These are phyloP conservation scores for Turritopsis rubra DNA, from an alignment of 30 jellyfish, hydroid and myxozoan species.

Conservation along the genomic window DNA sequence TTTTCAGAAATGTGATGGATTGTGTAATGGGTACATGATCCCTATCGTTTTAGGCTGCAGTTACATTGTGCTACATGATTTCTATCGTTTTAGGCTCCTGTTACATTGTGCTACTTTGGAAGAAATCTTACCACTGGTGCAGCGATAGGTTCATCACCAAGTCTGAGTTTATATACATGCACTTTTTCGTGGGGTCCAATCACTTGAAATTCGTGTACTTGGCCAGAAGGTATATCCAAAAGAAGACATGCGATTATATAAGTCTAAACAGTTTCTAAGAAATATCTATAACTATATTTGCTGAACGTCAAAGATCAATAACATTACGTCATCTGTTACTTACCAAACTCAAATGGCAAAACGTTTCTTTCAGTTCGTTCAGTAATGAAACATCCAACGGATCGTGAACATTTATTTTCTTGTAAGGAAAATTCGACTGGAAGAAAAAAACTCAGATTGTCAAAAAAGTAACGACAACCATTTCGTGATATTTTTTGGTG, in stretches of 20 bases:
- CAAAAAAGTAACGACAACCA: not conserved
- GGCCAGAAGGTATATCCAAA: conserved; percentile 93
- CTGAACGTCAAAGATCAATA: too few relatives aligned
- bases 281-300: too few relatives aligned
- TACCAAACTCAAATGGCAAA: conserved; percentile 93
- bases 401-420: conserved; percentile 65
- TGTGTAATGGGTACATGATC: too few relatives aligned
- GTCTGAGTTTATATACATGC: conserved; percentile 48
- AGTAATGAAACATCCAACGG: conserved; percentile 62
- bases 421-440: conserved; percentile 91
- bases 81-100: too few relatives aligned
- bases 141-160: conserved; percentile 89
- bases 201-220: conserved; percentile 93
- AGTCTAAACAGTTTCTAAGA: too few relatives aligned
- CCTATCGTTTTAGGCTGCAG: too few relatives aligned
- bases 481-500: too few relatives aligned
- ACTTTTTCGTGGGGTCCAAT: conserved; percentile 67
- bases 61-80: too few relatives aligned
- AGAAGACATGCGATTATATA: conserved; percentile 11
- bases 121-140: conserved; percentile 90
- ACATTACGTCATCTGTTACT: too few relatives aligned
- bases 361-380: conserved; percentile 95
- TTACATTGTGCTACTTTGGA: too few relatives aligned
- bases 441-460: not conserved
- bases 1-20: too few relatives aligned